Conservation (phyloP, 2,797 vertebrate species). For the Tapirus indicus region DNA sequence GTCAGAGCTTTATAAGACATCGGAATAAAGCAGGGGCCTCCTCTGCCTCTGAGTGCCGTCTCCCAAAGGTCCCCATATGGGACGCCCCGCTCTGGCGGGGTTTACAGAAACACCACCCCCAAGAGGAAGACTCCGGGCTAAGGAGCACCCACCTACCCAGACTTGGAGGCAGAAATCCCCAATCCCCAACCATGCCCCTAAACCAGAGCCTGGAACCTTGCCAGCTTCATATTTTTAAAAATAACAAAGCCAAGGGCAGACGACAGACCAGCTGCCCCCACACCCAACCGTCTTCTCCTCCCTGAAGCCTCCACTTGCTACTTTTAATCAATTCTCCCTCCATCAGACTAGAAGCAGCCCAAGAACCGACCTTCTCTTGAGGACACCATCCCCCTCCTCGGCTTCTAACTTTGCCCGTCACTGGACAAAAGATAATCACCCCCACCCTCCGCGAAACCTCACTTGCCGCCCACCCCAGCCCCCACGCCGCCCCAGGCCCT, state of each 20-base stretch:
- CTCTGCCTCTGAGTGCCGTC: rapidly evolving
- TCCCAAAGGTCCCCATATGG: not conserved
- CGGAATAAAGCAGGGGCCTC: not conserved
- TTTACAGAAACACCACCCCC: not conserved
- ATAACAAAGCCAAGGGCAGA: conserved; percentile 53
- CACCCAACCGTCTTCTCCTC: not conserved
- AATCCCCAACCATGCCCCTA: not conserved
- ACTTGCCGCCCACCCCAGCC: not conserved
- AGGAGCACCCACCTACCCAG: not conserved
- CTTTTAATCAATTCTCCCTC: conserved; percentile 72
- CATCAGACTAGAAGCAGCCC: not conserved
- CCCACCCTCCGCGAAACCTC: not conserved
- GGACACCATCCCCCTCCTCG: conserved; percentile 9
- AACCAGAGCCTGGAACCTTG: not conserved
- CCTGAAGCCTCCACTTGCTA: conserved; percentile 62
- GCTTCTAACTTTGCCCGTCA: conserved; percentile 72
- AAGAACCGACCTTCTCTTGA: not conserved
- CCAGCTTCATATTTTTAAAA: conserved; percentile 44
- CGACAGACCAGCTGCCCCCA: not conserved
- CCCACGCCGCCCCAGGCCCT: not conserved
- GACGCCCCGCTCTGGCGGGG: not conserved
- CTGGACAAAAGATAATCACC: conserved; percentile 62
- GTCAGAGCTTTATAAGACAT: conserved; percentile 66
- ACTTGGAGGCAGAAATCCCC: conserved; percentile 12
- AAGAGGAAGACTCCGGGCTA: not conserved